Conservation (phyloP, 2,113 vertebrate genomes). For the Chamaea fasciata region DNA sequence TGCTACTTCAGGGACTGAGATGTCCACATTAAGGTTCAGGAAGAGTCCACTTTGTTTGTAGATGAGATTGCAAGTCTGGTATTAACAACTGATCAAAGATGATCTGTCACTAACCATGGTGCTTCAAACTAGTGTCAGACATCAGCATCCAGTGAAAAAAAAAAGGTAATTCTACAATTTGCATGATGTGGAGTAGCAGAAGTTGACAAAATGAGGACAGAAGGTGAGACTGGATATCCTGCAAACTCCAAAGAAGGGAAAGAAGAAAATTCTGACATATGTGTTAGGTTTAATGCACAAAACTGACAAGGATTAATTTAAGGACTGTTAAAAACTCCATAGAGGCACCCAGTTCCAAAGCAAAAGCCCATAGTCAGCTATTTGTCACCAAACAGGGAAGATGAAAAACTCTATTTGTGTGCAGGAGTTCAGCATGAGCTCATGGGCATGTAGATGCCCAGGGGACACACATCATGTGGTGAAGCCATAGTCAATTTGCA, state of each 20-base stretch:
- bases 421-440: background rate
- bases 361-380: background rate
- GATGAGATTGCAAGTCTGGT: background rate
- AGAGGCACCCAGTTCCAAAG: background rate
- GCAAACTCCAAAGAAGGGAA: background rate
- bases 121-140: background rate
- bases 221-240: background rate
- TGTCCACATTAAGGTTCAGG: background rate
- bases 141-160: background rate
- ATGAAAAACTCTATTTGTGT: background rate
- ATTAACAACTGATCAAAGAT: background rate
- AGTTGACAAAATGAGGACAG: background rate
- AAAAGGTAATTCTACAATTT: background rate
- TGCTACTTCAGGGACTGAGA: background rate
- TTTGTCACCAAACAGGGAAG: background rate
- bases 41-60: background rate
- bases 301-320: background rate
- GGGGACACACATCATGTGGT: fast-evolving
- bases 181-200: background rate
- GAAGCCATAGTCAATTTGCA: background rate
- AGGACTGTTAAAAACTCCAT: background rate
- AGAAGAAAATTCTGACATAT: background rate
- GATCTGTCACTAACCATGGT: background rate
- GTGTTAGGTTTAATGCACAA: background rate
- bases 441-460: background rate